These are phyloP conservation scores for Dallia pectoralis DNA, from an alignment of 2,797 vertebrate genomes.

Conservation along the genomic window DNA sequence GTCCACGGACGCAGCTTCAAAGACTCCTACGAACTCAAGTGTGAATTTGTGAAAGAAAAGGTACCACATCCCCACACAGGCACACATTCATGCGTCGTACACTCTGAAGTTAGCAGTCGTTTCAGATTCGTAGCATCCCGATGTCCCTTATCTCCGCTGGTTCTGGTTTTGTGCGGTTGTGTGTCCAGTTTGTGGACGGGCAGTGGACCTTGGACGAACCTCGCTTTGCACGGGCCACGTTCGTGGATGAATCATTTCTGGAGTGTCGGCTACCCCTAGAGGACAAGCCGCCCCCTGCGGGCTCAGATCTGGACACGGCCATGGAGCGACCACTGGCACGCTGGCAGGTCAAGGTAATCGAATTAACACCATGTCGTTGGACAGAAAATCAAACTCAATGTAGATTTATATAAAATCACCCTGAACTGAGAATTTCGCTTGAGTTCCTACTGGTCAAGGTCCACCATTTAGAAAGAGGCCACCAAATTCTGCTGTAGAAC, in stretches of 20 bases:
- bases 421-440: too few relatives aligned
- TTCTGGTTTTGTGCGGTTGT: neutral
- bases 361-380: neutral
- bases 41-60: constrained; percentile 88
- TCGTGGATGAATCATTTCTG: constrained; percentile 72
- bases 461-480: neutral
- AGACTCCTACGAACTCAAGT: constrained; percentile 78
- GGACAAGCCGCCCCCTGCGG: constrained; percentile 49
- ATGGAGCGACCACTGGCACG: constrained; percentile 71
- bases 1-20: constrained; percentile 82
- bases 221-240: constrained; percentile 66
- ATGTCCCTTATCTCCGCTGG: too few relatives aligned
- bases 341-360: constrained; percentile 88
- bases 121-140: too few relatives aligned
- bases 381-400: too few relatives aligned
- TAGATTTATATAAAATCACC: too few relatives aligned
- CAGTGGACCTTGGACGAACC: constrained; percentile 77
- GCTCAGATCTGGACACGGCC: constrained; percentile 37
- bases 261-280: constrained; percentile 80
- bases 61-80: constrained; percentile 62
- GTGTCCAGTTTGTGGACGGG: constrained; percentile 74
- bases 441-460: neutral
- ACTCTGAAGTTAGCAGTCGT: too few relatives aligned
- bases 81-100: neutral
- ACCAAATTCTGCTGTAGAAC: neutral